Evolutionary conservation across 2,888 invertebrate genomes (phyloP).

Genomic region (Acronicta alni): DNA sequence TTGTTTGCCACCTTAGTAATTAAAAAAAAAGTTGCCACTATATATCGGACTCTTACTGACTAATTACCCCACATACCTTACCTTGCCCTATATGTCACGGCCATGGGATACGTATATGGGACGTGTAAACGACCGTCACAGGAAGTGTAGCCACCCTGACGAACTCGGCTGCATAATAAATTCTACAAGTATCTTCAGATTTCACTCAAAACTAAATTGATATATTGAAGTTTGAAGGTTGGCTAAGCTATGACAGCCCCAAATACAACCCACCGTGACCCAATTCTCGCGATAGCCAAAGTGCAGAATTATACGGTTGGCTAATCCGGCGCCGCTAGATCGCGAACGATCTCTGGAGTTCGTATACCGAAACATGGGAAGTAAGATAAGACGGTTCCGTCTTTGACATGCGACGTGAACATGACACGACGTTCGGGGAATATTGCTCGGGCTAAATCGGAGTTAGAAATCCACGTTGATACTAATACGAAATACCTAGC

Average conservation of each 20-base stretch:
- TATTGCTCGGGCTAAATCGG: constrained; percentile 16
- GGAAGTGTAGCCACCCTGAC: no score
- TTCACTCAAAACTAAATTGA: not conserved
- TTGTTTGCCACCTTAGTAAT: no score
- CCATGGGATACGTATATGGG: no score
- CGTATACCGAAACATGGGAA: constrained; percentile 58
- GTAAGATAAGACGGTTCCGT: constrained; percentile 56
- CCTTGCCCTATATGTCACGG: no score
- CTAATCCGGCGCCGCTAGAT: constrained; percentile 60
- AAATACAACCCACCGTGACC: constrained; percentile 63
- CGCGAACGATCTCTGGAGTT: constrained; percentile 62
- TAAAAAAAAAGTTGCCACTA: no score
- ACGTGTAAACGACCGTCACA: no score
- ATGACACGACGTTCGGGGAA: constrained; percentile 38
- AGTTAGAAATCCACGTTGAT: constrained; percentile 12
- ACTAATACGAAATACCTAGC: not conserved
- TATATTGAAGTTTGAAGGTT: constrained; percentile 21
- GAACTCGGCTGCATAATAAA: no score
- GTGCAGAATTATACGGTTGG: constrained; percentile 58
- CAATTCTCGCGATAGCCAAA: constrained; percentile 55
- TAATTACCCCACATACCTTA: no score
- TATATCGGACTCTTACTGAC: no score
- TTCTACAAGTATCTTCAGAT: no score
- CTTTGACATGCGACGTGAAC: constrained; percentile 48
- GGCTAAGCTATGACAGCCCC: constrained; percentile 32